Percentiles rank a stretch among this genome's conserved stretches.
Evolutionary conservation across 2,888 invertebrate species (phyloP).

Genomic region (Epirrhoe tristata): DNA sequence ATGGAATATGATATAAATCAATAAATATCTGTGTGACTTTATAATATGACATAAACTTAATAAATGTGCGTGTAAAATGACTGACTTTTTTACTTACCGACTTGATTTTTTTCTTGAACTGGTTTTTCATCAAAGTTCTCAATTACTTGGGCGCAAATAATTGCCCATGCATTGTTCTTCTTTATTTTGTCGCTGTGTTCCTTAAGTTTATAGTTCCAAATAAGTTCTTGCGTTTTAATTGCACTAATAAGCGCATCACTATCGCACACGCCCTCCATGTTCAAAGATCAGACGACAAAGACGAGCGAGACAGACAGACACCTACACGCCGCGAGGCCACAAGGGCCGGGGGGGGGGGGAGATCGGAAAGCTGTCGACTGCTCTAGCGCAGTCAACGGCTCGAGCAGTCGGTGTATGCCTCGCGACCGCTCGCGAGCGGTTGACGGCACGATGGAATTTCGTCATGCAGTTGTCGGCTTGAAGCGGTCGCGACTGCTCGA

Average conservation of each 20-base stretch:
- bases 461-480: conserved; percentile 46
- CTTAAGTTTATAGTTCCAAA: too few species aligned
- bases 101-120: too few species aligned
- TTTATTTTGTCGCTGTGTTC: conserved; percentile 26
- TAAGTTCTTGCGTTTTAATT: conserved; percentile 45
- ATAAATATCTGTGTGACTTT: too few species aligned
- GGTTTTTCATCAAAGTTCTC: conserved; percentile 46
- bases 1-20: too few species aligned
- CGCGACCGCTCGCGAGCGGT: conserved; percentile 31
- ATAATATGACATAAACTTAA: too few species aligned
- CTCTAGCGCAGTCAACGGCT: conserved; percentile 34
- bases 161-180: conserved; percentile 47
- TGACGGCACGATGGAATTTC: conserved; percentile 43
- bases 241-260: conserved; percentile 45
- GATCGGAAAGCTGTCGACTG: conserved; percentile 21
- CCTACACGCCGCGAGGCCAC: conserved; percentile 17
- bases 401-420: conserved; percentile 36
- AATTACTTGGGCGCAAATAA: conserved; percentile 45
- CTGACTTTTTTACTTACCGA: too few species aligned
- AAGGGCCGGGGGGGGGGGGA: conserved; percentile 1
- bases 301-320: conserved; percentile 21
- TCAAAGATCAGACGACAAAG: conserved; percentile 37
- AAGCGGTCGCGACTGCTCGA: conserved; percentile 49
- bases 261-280: conserved; percentile 43
- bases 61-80: too few species aligned